Base-by-base conservation (phyloP, 2,888 invertebrate species). In the Torymus texanus region DNA sequence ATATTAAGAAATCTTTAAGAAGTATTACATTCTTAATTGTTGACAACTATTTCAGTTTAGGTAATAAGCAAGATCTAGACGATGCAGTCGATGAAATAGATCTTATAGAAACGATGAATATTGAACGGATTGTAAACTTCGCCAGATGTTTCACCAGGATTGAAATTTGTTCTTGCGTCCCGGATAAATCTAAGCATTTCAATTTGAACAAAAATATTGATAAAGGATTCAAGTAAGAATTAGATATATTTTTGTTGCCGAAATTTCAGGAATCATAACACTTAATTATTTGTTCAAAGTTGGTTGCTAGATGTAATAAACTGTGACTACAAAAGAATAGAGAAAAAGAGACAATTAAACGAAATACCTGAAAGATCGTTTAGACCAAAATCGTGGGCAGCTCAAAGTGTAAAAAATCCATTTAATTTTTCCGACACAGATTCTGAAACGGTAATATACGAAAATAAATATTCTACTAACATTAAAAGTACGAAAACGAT, bases 81-180 rank as follows among this genome's bases (percentile, higher is more conserved):
- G 94, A 94, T 66, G 96, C 96, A 0, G 87, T 97, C 75, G 96
- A 97, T 86, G 97, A 97, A 89, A 92, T 95, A 41, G 97, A 97
- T 85, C 92, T 97, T 14, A 95, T 95, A 41, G 95, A 96, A 85
- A 93, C 92, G 85, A 91, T 97, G 50, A 92, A 95, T 83, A 92
- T 97, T 14, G 96, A 97, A 87, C 91, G 92, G 5, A 88, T 95
- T 21, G 97, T 96, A 0, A 97, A 97, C 90, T 92, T 91, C 83
- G 94, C 94, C 88, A 92, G 94, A 86, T 96, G 96, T 88, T 95
- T 96, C 0, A 96, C 97, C 0, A 91, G 95, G 87, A 94, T 97
- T 0, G 96, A 96, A 90, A 93, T 94, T 2, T 95, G 95, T 90
- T 92, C 93, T 0, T 88, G 88, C 70, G 75, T 83, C 71, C 82